Conservation (phyloP, 2,113 vertebrate genomes). For the Pelmatolapia mariae region DNA sequence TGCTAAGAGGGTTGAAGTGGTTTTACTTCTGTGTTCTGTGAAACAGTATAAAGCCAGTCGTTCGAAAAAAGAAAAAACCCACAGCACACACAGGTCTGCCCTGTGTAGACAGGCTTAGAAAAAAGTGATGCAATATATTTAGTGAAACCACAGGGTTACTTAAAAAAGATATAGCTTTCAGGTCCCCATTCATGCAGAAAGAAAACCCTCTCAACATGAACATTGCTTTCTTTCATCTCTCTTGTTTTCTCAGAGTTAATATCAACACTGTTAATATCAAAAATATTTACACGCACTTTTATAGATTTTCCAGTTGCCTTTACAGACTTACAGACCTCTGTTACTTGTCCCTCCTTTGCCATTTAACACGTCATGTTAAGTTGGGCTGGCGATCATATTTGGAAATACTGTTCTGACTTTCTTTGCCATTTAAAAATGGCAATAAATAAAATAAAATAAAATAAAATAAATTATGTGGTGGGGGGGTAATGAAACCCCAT, state of each 20-base stretch:
- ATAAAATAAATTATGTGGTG: neutral
- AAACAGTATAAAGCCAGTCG: neutral
- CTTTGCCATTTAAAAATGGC: neutral
- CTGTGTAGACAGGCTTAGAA: neutral
- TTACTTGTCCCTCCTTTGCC: neutral
- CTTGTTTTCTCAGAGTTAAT: neutral
- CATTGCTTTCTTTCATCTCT: neutral
- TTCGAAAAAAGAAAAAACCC: neutral
- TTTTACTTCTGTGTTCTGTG: neutral
- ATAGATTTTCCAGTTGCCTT: neutral
- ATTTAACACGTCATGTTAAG: neutral
- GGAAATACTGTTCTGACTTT: neutral
- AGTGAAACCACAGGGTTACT: neutral
- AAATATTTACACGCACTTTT: neutral
- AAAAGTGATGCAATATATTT: neutral
- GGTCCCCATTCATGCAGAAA: conserved; percentile 34
- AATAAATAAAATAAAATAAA: neutral
- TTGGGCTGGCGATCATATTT: neutral
- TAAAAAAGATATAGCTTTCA: conserved; percentile 23
- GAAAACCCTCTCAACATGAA: neutral
- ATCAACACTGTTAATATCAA: neutral
- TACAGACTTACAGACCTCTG: neutral
- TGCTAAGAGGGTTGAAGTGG: neutral
- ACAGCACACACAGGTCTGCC: neutral
- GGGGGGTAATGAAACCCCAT: neutral